phyloP scores from a whole-genome alignment of 2,797 vertebrate genomes.

The Premnoplex brunnescens region DNA sequence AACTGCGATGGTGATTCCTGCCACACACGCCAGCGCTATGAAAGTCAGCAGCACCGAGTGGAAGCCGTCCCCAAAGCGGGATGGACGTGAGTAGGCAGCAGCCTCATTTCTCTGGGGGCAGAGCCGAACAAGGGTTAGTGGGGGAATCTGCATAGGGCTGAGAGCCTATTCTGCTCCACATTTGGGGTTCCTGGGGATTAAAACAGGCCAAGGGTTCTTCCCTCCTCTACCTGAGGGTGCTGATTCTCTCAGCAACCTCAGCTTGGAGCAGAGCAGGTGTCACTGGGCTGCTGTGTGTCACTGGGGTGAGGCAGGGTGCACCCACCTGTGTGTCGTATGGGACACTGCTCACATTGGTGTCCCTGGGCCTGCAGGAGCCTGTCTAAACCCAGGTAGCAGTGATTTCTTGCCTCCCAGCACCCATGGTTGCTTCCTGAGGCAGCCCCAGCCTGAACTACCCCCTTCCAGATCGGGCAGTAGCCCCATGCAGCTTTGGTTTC shows the following conservation, averaged over 20 bases:
- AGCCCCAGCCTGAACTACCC: background rate
- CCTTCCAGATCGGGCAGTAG: background rate
- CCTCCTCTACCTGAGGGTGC: background rate
- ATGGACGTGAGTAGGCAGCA: conserved; percentile 75
- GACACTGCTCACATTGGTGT: background rate
- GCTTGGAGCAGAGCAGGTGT: background rate
- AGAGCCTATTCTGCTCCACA: background rate
- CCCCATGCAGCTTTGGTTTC: background rate
- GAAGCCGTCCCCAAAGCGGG: conserved; percentile 80
- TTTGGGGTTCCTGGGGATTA: background rate
- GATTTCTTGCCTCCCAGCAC: background rate
- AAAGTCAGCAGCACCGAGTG: conserved; percentile 89
- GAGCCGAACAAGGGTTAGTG: background rate
- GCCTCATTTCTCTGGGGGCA: conserved; percentile 84
- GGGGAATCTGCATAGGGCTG: background rate
- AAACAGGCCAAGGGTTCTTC: background rate
- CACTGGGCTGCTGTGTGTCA: background rate
- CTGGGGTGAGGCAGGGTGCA: background rate
- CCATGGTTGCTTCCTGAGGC: background rate
- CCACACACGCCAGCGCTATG: conserved; percentile 89
- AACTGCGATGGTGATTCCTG: conserved; percentile 85
- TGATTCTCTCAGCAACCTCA: background rate
- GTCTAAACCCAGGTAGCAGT: background rate
- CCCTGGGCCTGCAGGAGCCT: background rate
- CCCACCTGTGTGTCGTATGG: accelerated